These are phyloP conservation scores for Calonectris borealis DNA, from an alignment of 2,113 vertebrate species.

Conservation along the genomic window DNA sequence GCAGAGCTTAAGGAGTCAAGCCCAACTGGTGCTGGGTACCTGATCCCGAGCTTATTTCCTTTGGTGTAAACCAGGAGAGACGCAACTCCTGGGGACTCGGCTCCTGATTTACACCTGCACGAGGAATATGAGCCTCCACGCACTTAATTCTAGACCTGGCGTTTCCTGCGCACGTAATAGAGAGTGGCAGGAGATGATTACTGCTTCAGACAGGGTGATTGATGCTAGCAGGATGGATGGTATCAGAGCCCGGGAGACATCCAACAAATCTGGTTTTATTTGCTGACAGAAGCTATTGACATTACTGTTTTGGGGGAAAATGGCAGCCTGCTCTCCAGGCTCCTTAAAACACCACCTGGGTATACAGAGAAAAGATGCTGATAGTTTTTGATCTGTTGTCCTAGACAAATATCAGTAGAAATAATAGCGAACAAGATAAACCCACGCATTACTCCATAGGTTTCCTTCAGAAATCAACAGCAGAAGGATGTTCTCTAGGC, in stretches of 20 bases:
- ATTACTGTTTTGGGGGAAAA: neutral
- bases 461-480: conserved; percentile 33
- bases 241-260: neutral
- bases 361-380: neutral
- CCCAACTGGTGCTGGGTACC: neutral
- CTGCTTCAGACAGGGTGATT: conserved; percentile 30
- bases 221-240: conserved; percentile 31
- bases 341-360: conserved; percentile 42
- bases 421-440: conserved; percentile 20
- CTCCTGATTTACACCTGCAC: neutral
- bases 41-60: neutral
- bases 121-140: neutral
- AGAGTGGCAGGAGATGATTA: conserved; percentile 19
- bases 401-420: conserved; percentile 25
- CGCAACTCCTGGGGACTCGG: neutral
- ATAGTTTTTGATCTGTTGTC: neutral
- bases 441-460: neutral
- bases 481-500: conserved; percentile 20
- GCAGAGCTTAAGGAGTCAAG: neutral
- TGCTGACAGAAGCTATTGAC: conserved; percentile 52
- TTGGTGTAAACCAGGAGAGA: neutral
- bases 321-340: conserved; percentile 14
- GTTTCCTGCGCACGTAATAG: neutral
- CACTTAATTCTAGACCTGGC: neutral
- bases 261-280: conserved; percentile 30